Base-by-base conservation (phyloP, 1,140 invertebrate genomes). In the Drosophila mojavensis region DNA sequence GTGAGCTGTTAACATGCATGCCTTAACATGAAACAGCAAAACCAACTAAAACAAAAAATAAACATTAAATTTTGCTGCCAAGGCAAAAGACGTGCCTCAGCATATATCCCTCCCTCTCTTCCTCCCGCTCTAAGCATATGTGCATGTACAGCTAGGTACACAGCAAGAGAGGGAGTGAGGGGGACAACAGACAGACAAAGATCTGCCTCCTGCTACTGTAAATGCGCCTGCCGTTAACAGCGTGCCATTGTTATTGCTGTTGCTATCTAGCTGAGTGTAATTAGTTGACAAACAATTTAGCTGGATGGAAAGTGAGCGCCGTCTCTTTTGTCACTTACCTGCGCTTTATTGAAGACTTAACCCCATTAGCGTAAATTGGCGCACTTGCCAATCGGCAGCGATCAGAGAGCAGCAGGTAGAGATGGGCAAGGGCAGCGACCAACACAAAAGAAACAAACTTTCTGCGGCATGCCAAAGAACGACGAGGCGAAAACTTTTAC, bases 311-410 rank as follows among this genome's bases (percentile, higher is more conserved):
- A 88, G 84, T 89, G 41, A 54, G 45, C 66, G 20, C 28, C 39
- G 17, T 50, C 17, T 24, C 24, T 63, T 60, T 68, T 88, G 79
- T 77, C 79, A 88, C 78, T 78, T 85, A 62, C 67, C 33, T 63
- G 71, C 66, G 61, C 83, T 73, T 83, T 88, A 89, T 88, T 89
- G 80, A 88, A 83, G 84, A 75, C 83, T 88, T 88, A 88, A 88
- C 83, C 84, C 83, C 83, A 88, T 88, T 88, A 88, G 83, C 79
- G 68, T 83, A 78, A 88, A 88, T 88, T 88, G 83, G 84, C 83
- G 83, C 83, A 89, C 83, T 88, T 88, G 83, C 84, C 83, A 88
- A 88, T 86, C 83, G 65, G 79, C 55, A 0, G 43, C 43, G 82
- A 84, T 86, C 82, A 65, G 33, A 30, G 54, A 65, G 54, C 51